phyloP scores from a whole-genome alignment of 2,797 vertebrate genomes.

The Hippopotamyrus pictus region DNA sequence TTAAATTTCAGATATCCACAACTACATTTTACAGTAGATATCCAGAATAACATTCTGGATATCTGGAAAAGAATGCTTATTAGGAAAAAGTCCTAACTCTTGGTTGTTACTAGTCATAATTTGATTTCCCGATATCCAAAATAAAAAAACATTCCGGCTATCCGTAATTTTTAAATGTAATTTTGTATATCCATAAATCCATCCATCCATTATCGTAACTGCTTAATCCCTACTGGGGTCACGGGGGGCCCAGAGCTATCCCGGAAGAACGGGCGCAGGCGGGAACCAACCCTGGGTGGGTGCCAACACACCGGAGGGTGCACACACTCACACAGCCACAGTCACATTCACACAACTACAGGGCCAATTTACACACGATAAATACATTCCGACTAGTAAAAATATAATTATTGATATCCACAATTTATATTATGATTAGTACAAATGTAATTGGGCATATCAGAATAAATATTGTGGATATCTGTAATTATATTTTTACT shows the following conservation, averaged over 20 bases:
- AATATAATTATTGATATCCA: not conserved
- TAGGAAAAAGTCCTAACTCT: not conserved
- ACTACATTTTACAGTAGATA: too few relatives aligned
- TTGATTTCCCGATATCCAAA: not conserved
- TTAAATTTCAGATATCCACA: too few relatives aligned
- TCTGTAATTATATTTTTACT: not conserved
- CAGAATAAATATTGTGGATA: not conserved
- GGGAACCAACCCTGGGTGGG: too few relatives aligned
- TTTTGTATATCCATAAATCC: not conserved
- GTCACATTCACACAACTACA: too few relatives aligned
- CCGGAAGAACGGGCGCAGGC: too few relatives aligned
- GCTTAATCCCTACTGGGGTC: too few relatives aligned
- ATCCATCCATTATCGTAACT: too few relatives aligned
- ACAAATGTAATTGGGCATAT: not conserved
- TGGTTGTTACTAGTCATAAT: not conserved
- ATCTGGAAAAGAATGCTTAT: too few relatives aligned
- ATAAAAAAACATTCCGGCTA: not conserved
- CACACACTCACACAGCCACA: too few relatives aligned
- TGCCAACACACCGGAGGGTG: too few relatives aligned
- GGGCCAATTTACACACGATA: not conserved
- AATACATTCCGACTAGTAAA: not conserved
- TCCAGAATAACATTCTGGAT: too few relatives aligned
- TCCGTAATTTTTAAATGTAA: not conserved
- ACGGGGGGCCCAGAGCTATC: too few relatives aligned
- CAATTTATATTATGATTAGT: not conserved